Evolutionary conservation across 2,888 invertebrate species (phyloP), one percentile per base, ranked within the genome.

Genomic region (Macroteleia sp.): DNA sequence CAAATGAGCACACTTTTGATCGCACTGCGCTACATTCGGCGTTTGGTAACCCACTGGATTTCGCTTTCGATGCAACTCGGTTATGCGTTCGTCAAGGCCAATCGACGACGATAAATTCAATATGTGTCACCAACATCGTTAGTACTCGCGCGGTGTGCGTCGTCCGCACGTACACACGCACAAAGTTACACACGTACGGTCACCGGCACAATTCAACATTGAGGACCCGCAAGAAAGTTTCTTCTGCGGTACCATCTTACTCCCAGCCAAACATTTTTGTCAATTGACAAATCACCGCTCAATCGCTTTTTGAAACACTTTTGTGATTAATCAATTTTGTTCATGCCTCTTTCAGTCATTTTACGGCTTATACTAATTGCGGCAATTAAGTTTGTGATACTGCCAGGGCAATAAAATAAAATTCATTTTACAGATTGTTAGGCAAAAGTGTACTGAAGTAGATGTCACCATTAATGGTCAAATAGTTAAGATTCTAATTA

Each of bases 41-140:
- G 81, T 86, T 85, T 84, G 85, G 82, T 85, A 88, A 85, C 81
- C 83, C 82, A 79, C 77, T 81, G 82, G 76, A 84, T 88, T 89
- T 88, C 88, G 86, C 87, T 86, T 88, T 86, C 85, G 85, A 86
- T 86, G 86, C 85, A 85, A 85, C 84, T 81, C 81, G 78, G 80
- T 82, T 82, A 73, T 59, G 78, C 77, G 80, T 57, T 66, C 83
- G 82, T 83, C 88, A 88, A 88, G 89, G 88, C 88, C 86, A 84
- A 86, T 85, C 81, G 82, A 77, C 80, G 59, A 79, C 82, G 81
- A 75, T 75, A 75, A 81, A 83, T 83, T 81, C 81, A 81, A 82
- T 82, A 70, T 73, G 71, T 75, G 75, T 79, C 75, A 74, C 46
- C 64, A 70, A 74, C 74, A 34, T 70, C 59, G 70, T 75, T 75